phyloP scores from a whole-genome alignment of 2,888 invertebrate genomes.

The Plebejus argus region DNA sequence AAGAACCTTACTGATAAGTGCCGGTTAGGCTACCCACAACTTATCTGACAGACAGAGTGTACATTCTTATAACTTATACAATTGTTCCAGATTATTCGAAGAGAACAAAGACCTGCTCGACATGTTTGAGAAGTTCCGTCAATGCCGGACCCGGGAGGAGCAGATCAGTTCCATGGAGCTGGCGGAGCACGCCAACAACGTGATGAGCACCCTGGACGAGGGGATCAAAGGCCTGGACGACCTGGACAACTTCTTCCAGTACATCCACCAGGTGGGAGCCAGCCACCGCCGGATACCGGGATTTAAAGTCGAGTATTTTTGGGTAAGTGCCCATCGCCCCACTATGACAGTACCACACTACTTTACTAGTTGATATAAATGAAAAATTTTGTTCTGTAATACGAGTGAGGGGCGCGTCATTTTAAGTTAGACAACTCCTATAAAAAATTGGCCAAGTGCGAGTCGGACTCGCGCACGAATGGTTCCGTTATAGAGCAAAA shows the following conservation, averaged over 20 bases:
- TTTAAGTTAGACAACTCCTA: too few species aligned
- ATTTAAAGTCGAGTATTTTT: slow-evolving; percentile 93
- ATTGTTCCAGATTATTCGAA: slow-evolving; percentile 87
- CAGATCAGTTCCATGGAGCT: slow-evolving; percentile 91
- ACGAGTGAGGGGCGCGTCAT: too few species aligned
- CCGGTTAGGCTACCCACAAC: too few species aligned
- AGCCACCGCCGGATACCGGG: slow-evolving; percentile 91
- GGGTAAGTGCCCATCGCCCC: slow-evolving; percentile 87
- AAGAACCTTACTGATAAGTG: too few species aligned
- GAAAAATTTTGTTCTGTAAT: too few species aligned
- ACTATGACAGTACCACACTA: too few species aligned
- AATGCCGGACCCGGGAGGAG: slow-evolving; percentile 89
- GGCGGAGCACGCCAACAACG: slow-evolving; percentile 92
- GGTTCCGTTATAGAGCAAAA: too few species aligned
- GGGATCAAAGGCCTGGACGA: slow-evolving; percentile 93
- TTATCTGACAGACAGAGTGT: too few species aligned
- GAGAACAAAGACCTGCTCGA: slow-evolving; percentile 89
- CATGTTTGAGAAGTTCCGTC: slow-evolving; percentile 90
- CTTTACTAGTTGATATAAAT: too few species aligned
- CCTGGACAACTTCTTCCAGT: slow-evolving; percentile 91
- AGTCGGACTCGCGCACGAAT: too few species aligned
- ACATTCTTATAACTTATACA: too few species aligned
- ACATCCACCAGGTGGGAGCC: slow-evolving; percentile 90
- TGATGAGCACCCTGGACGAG: slow-evolving; percentile 94
- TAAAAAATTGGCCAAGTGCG: too few species aligned